Evolutionary conservation across 1,140 invertebrate genomes (phyloP), one percentile per base, ranked within the genome.

Genomic region (Bombus superbus): DNA sequence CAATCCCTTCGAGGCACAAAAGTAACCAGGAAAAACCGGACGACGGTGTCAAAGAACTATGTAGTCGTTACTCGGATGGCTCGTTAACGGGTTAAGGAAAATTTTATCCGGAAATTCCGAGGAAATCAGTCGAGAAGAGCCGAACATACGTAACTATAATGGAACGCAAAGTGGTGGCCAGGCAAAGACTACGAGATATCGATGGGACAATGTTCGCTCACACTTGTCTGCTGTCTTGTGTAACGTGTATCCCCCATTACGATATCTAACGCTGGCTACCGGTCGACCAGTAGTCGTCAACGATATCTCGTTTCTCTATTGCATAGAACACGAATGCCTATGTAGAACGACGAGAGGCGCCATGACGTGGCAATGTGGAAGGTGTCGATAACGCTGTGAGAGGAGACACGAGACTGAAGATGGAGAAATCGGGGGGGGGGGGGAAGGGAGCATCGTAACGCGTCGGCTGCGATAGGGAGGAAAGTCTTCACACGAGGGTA

Each of bases 231-330:
- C 78, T 6, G 22, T 13, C 42, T 47, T n/a, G 59, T 85, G 88
- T 91, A 91, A 91, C 57, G 42, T 64, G 86, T 74, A 78, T 78
- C 25, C 80, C 38, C 75, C 83, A 88, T 92, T 88, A 89, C 85
- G 91, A 91, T 88, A 91, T 88, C 73, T 79, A 92, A 92, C 85
- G 90, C 90, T 88, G 76, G 80, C 71, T 32, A 74, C 42, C 44
- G 64, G 57, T 32, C 71, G 71, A 69, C 71, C 47, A 81, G 69
- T 75, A 82, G 66, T 85, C 64, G 81, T 87, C 91, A 92, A 93
- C 88, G 86, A 86, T 93, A 93, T 93, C 92, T 89, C 89, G 86
- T 93, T 93, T 92, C 92, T 87, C 88, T 40, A 62, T 68, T 81
- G 89, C 73, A 77, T 73, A 44, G 57, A 75, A 71, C 84, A 78